These are phyloP conservation scores for Hoplias malabaricus DNA, from an alignment of 2,113 vertebrate genomes.

Conservation along the genomic window DNA sequence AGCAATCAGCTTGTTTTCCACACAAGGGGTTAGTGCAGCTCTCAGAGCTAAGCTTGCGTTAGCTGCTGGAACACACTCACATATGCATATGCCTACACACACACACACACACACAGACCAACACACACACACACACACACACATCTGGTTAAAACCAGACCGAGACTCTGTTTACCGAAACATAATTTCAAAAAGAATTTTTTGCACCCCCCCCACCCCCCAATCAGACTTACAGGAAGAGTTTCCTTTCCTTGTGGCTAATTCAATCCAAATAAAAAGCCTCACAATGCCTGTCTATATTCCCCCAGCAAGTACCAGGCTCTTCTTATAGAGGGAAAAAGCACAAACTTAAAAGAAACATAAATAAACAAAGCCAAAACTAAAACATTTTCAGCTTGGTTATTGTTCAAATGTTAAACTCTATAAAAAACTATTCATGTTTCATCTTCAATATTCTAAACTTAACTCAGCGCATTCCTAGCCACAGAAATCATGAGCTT, in stretches of 20 bases:
- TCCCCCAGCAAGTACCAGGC: background rate
- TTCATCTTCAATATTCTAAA: too few species aligned
- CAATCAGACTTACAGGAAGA: background rate
- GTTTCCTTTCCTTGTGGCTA: background rate
- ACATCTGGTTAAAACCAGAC: background rate
- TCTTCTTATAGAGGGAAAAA: too few species aligned
- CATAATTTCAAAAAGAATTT: background rate
- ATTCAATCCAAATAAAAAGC: background rate
- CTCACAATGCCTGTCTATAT: background rate
- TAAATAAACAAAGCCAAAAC: background rate
- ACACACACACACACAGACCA: background rate
- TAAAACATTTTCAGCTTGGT: too few species aligned
- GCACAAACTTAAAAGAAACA: too few species aligned
- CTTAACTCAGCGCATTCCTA: too few species aligned
- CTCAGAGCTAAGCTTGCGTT: background rate
- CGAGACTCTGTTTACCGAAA: slow-evolving; percentile 11
- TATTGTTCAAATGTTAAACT: too few species aligned
- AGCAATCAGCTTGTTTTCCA: slow-evolving; percentile 37
- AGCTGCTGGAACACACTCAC: background rate
- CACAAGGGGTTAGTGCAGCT: slow-evolving; percentile 6
- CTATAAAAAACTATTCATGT: too few species aligned
- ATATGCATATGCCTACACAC: background rate
- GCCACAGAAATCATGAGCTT: background rate
- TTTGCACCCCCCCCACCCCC: too few species aligned
- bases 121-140: background rate